Evolutionary conservation across 2,113 vertebrate genomes (phyloP).

Genomic region (Plectropomus leopardus): DNA sequence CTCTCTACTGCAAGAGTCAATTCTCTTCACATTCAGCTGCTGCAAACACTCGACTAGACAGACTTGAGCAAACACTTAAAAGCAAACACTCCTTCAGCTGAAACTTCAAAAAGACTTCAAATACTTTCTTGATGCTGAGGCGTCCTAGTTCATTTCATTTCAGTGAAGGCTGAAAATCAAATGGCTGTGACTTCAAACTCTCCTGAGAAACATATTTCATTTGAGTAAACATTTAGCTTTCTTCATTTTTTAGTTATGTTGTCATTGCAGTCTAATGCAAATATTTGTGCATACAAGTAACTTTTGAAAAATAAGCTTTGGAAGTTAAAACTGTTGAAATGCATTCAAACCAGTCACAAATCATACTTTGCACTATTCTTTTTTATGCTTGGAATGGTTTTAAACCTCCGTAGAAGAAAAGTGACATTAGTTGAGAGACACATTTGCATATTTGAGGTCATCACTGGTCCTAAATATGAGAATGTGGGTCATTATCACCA

Average conservation of each 20-base stretch:
- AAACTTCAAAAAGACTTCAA: slow-evolving; percentile 5
- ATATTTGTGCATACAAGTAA: neutral
- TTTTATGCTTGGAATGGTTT: too few species aligned
- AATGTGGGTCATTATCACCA: too few species aligned
- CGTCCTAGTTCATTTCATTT: neutral
- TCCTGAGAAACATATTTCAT: neutral
- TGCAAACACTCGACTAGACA: neutral
- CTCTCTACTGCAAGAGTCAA: neutral
- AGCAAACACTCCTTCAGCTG: neutral
- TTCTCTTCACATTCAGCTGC: neutral
- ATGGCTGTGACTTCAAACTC: slow-evolving; percentile 5
- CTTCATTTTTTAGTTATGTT: neutral
- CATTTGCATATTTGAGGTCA: neutral
- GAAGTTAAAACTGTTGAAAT: neutral
- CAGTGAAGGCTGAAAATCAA: neutral
- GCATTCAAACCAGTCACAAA: too few species aligned
- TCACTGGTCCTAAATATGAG: too few species aligned
- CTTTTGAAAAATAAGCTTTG: neutral
- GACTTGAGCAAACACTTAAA: neutral
- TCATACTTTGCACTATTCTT: too few species aligned
- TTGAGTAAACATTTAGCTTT: neutral
- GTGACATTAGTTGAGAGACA: neutral
- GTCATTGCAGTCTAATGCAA: neutral
- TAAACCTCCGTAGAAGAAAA: neutral
- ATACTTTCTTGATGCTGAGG: neutral